Evolutionary conservation across 2,797 vertebrate genomes (phyloP).

Genomic region (Yasuhikotakia modesta): DNA sequence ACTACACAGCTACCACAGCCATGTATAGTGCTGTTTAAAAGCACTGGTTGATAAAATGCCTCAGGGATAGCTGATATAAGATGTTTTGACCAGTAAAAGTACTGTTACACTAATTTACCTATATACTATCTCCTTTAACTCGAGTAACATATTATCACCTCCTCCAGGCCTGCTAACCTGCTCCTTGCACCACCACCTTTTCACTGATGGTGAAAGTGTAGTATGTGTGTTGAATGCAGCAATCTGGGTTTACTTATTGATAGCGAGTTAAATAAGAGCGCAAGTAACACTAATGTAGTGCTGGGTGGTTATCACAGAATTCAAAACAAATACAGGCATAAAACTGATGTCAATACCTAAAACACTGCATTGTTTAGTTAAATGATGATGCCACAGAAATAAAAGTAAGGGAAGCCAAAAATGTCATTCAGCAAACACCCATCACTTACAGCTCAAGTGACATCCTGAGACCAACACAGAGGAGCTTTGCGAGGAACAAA

Average conservation of each 20-base stretch:
- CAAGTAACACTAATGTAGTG: neutral
- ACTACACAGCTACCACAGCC: neutral
- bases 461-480: constrained; percentile 62
- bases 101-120: neutral
- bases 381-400: neutral
- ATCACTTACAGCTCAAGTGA: constrained; percentile 6
- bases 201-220: constrained; percentile 77
- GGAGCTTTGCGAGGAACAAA: constrained; percentile 70
- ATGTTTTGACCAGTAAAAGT: neutral
- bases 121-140: neutral
- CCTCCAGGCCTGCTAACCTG: constrained; percentile 25
- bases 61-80: neutral
- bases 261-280: constrained; percentile 71
- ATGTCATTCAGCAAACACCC: constrained; percentile 5
- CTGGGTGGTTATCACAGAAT: neutral
- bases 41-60: neutral
- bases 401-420: neutral
- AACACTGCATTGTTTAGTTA: neutral
- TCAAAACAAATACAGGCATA: constrained; percentile 3
- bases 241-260: constrained; percentile 62
- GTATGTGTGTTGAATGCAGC: constrained; percentile 69
- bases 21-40: neutral
- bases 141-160: constrained; percentile 9
- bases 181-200: constrained; percentile 52
- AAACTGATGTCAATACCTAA: neutral